Evolutionary conservation across 2,113 vertebrate species (phyloP).

Genomic region (Ictidomys tridecemlineatus): DNA sequence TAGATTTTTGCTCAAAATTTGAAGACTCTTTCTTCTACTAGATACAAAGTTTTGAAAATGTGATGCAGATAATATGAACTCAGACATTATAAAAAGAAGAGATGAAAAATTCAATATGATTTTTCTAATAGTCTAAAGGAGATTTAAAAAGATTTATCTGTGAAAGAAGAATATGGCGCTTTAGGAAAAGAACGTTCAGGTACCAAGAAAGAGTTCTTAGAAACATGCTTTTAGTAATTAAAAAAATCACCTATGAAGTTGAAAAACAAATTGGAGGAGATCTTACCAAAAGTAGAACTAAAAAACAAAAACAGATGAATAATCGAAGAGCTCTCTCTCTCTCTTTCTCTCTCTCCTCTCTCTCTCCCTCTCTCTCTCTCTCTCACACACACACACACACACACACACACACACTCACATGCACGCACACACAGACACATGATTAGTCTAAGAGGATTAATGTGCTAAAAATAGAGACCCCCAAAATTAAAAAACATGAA

Average conservation of each 20-base stretch:
- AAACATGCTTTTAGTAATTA: not conserved
- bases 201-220: not conserved
- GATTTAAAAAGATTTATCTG: not conserved
- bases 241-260: not conserved
- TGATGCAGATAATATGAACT: constrained; percentile 28
- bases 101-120: constrained; percentile 21
- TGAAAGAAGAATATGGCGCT: not conserved
- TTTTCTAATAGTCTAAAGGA: constrained; percentile 13
- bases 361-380: too few relatives aligned
- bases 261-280: constrained; percentile 36
- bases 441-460: not conserved
- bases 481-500: not conserved
- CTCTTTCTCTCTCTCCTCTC: too few relatives aligned
- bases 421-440: not conserved
- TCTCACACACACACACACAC: too few relatives aligned
- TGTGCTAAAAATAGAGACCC: not conserved
- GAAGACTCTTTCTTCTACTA: constrained; percentile 3
- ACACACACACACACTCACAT: not conserved
- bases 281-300: constrained; percentile 38
- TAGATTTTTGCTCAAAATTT: not conserved
- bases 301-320: constrained; percentile 14
- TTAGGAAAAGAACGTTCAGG: constrained; percentile 32
- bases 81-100: constrained; percentile 13
- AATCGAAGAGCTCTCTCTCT: not conserved
- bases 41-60: not conserved